A percentile compares a stretch with the other conserved stretches of the same genome.
These are phyloP conservation scores for Acanthacorydalis orientalis DNA, from an alignment of 2,888 invertebrate genomes.

Conservation along the genomic window DNA sequence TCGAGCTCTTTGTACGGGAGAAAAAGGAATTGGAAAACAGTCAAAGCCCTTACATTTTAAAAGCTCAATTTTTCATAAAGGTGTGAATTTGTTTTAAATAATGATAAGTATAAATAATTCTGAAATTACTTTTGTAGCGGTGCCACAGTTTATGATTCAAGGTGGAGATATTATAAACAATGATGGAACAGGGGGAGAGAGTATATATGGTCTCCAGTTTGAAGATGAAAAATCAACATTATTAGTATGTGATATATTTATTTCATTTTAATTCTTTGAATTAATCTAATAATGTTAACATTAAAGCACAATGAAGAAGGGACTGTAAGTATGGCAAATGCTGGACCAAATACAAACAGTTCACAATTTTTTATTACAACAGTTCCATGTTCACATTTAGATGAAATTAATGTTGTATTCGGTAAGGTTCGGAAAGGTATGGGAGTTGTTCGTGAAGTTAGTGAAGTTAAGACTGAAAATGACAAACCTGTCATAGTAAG, in stretches of 20 bases:
- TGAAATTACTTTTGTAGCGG: slow-evolving; percentile 32
- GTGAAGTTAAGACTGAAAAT: slow-evolving; percentile 36
- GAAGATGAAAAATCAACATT: slow-evolving; percentile 77
- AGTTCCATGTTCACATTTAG: slow-evolving; percentile 56
- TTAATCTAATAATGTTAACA: slow-evolving; percentile 7
- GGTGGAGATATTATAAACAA: slow-evolving; percentile 63
- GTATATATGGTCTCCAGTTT: slow-evolving; percentile 81
- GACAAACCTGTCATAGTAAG: slow-evolving; percentile 43
- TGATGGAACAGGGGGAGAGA: slow-evolving; percentile 82
- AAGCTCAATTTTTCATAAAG: slow-evolving; percentile 64
- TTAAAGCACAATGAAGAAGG: slow-evolving; percentile 42
- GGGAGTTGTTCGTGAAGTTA: slow-evolving; percentile 53
- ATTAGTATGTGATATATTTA: slow-evolving; percentile 25
- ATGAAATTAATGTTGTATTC: slow-evolving; percentile 67
- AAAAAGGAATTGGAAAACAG: slow-evolving; percentile 52
- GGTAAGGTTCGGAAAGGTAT: slow-evolving; percentile 65
- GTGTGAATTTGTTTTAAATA: slow-evolving; percentile 22
- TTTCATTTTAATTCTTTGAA: slow-evolving; percentile 1
- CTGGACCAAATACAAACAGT: slow-evolving; percentile 70
- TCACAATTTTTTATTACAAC: slow-evolving; percentile 90
- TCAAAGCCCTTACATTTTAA: slow-evolving; percentile 72
- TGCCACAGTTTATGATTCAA: slow-evolving; percentile 79
- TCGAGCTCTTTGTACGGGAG: slow-evolving; percentile 79
- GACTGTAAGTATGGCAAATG: slow-evolving; percentile 65
- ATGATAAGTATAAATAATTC: neutral